Evolutionary conservation across 2,888 invertebrate genomes (phyloP), one percentile per base, ranked within the genome.

Genomic region (Baccha elongata): DNA sequence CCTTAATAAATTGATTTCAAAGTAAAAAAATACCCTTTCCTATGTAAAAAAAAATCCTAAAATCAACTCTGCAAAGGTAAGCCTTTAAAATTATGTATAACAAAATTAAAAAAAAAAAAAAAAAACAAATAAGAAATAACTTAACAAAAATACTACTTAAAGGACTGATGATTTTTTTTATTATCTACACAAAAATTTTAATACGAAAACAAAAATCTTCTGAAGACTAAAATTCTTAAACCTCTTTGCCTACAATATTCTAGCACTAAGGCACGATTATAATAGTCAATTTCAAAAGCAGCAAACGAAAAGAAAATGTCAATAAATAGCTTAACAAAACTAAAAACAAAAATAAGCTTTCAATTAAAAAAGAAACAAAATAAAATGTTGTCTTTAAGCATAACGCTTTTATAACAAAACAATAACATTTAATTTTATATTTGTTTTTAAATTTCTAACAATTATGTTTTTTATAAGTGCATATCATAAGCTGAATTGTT

Each of bases 231-330:
- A 83, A 62, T 78, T 37, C 52, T 26, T 67, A 8, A 60, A 60
- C 40, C 52, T 48, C 48, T 48, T 48, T 48, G 48, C 68, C 67
- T 62, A 46, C 35, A 74, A 48, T 53, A 62, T 23, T 74, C 40
- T 74, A 74, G 42, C 62, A 50, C 42, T 80, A 44, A 71, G 69
- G 19, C 23, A 69, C 32, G 21, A 19, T 29, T n/a, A 32, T 17
- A 42, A 58, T 46, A 62, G 71, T 81, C 71, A 83, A 83, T 78
- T 78, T 62, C 8, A 71, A 60, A n/a, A 60, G 21, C 26, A 79
- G 60, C 50, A 60, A 37, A 58, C 7, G 48, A 53, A 29, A 15
- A n/a, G n/a, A 44, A 42, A 60, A 46, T n/a, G 11, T 10, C 11
- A 52, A 50, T 44, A 44, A 52, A 19, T 11, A 32, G 29, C 29